Conservation (phyloP, 2,797 vertebrate species). For the Cyprinella venusta region DNA sequence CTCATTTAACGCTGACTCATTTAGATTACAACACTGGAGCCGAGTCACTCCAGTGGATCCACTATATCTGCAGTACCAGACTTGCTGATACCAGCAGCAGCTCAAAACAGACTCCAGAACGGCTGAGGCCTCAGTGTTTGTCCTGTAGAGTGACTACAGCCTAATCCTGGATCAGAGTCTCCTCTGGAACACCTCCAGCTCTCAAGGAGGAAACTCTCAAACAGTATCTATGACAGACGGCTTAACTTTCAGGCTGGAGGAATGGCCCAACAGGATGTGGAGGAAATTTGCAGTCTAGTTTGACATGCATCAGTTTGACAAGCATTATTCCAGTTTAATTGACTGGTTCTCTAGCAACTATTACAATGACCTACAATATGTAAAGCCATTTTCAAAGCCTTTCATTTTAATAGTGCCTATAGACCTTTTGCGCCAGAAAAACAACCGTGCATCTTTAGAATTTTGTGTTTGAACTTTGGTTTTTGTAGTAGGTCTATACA, state of each 20-base stretch:
- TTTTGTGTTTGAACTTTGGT: no score
- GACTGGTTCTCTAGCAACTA: background rate
- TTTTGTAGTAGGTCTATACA: background rate
- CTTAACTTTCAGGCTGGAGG: slow-evolving; percentile 7
- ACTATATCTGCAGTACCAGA: slow-evolving; percentile 19
- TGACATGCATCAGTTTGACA: slow-evolving; percentile 39
- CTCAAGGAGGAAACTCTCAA: slow-evolving; percentile 53
- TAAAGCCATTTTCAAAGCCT: background rate
- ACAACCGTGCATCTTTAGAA: background rate
- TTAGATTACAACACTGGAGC: slow-evolving; percentile 52
- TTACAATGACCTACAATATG: background rate
- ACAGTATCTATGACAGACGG: slow-evolving; percentile 36
- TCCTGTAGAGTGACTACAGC: slow-evolving; percentile 18
- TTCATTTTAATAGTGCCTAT: background rate
- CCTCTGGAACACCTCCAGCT: slow-evolving; percentile 26
- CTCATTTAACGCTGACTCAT: slow-evolving; percentile 39
- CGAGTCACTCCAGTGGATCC: slow-evolving; percentile 21
- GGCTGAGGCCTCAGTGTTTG: slow-evolving; percentile 25
- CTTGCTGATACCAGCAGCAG: slow-evolving; percentile 3
- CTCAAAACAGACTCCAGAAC: slow-evolving; percentile 38
- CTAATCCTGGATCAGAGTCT: slow-evolving; percentile 38
- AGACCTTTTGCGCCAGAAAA: background rate
- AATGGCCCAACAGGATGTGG: slow-evolving; percentile 57
- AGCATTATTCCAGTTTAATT: slow-evolving; percentile 35
- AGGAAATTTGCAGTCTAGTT: slow-evolving; percentile 47